Evolutionary conservation across 2,797 vertebrate species (phyloP).

Genomic region (Pseudochromis fuscus): DNA sequence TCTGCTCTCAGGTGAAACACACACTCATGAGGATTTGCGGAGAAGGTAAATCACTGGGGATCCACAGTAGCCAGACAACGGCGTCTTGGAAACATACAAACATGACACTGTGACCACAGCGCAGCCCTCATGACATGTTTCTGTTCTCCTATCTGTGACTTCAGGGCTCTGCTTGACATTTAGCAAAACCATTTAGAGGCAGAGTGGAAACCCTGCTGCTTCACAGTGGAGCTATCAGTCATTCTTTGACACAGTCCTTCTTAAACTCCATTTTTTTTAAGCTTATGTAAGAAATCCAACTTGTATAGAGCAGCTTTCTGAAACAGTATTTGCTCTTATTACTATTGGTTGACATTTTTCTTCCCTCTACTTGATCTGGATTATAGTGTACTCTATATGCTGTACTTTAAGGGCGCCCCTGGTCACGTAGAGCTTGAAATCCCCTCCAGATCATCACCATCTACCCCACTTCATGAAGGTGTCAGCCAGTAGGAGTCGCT

Average conservation of each 20-base stretch:
- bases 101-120: slow-evolving; percentile 34
- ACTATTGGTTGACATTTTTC: background rate
- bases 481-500: background rate
- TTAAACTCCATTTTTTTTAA: background rate
- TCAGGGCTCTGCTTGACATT: slow-evolving; percentile 14
- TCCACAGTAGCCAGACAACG: slow-evolving; percentile 65
- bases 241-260: background rate
- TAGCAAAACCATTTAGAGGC: background rate
- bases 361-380: too few species aligned
- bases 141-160: slow-evolving; percentile 5
- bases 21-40: slow-evolving; percentile 57
- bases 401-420: too few species aligned
- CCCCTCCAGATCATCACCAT: background rate
- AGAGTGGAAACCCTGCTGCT: background rate
- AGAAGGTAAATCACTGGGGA: slow-evolving; percentile 42
- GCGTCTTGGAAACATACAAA: slow-evolving; percentile 70
- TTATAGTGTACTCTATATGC: background rate
- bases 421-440: background rate
- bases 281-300: background rate
- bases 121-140: slow-evolving; percentile 29
- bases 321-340: background rate
- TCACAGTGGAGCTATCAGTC: background rate
- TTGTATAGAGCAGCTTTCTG: background rate
- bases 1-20: slow-evolving; percentile 47
- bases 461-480: background rate